A percentile compares a stretch with the other conserved stretches of the same genome.
Evolutionary conservation across 2,113 vertebrate genomes (phyloP).

Genomic region (Osmerus mordax): DNA sequence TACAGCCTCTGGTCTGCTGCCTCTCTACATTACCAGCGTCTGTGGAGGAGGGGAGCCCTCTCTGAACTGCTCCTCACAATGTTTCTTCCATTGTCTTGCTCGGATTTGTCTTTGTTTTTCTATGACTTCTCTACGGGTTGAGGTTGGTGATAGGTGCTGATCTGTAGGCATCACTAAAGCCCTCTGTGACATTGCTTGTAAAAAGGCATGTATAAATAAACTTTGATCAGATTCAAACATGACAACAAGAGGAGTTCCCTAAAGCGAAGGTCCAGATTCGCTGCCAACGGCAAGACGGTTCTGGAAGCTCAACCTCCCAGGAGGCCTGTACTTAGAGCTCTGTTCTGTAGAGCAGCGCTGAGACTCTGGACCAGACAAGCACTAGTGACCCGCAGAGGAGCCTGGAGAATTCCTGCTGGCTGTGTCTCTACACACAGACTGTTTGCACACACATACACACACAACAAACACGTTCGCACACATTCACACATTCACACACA

Average conservation of each 20-base stretch:
- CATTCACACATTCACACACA: neutral
- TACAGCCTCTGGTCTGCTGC: neutral
- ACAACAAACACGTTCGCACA: neutral
- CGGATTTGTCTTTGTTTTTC: neutral
- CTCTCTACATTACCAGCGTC: neutral
- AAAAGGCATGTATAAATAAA: no score
- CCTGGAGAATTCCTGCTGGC: constrained; percentile 25
- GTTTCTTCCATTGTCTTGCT: neutral
- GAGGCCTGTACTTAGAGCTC: no score
- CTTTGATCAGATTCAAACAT: no score
- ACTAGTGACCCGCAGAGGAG: constrained; percentile 8
- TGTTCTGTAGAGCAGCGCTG: neutral
- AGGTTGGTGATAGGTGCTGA: neutral
- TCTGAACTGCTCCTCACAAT: neutral
- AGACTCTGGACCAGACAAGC: neutral
- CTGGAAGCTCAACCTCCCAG: no score
- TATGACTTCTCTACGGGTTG: neutral
- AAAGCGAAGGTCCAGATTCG: neutral
- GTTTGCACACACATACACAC: constrained; percentile 34
- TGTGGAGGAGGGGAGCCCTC: no score
- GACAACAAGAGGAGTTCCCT: neutral
- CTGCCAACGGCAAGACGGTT: neutral
- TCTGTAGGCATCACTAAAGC: neutral
- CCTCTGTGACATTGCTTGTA: no score
- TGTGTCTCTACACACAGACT: constrained; percentile 19